Evolutionary conservation across 2,888 invertebrate genomes (phyloP).

Genomic region (Lycophotia porphyrea): DNA sequence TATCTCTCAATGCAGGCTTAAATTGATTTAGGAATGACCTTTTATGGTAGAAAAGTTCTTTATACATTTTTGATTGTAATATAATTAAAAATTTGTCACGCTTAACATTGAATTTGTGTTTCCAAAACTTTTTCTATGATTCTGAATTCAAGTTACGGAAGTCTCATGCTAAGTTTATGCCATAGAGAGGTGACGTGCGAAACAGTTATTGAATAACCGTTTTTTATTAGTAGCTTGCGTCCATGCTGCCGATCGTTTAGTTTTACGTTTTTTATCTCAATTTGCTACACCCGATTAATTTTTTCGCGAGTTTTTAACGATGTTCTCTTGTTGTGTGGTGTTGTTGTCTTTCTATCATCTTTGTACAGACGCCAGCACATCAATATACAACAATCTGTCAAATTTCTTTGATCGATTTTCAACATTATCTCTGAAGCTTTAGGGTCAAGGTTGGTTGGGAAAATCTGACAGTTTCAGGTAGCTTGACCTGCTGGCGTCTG

Average conservation of each 20-base stretch:
- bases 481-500: too few relatives aligned
- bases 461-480: too few relatives aligned
- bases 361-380: too few relatives aligned
- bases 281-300: slow-evolving; percentile 54
- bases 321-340: slow-evolving; percentile 18
- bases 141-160: slow-evolving; percentile 11
- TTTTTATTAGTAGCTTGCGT: slow-evolving; percentile 61
- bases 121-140: not conserved
- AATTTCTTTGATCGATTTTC: too few relatives aligned
- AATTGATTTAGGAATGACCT: not conserved
- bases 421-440: too few relatives aligned
- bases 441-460: too few relatives aligned
- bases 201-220: slow-evolving; percentile 66
- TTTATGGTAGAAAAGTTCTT: not conserved
- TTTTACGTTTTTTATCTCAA: slow-evolving; percentile 56
- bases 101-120: not conserved
- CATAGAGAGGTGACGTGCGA: slow-evolving; percentile 52
- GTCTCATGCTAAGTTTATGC: slow-evolving; percentile 33
- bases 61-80: not conserved
- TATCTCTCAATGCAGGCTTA: not conserved
- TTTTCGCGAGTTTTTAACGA: slow-evolving; percentile 42
- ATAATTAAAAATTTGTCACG: not conserved
- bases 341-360: slow-evolving; percentile 8
- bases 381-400: too few relatives aligned
- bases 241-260: slow-evolving; percentile 52